Evolutionary conservation across 2,888 invertebrate genomes (phyloP).

Genomic region (Ryuthela nishihirai): DNA sequence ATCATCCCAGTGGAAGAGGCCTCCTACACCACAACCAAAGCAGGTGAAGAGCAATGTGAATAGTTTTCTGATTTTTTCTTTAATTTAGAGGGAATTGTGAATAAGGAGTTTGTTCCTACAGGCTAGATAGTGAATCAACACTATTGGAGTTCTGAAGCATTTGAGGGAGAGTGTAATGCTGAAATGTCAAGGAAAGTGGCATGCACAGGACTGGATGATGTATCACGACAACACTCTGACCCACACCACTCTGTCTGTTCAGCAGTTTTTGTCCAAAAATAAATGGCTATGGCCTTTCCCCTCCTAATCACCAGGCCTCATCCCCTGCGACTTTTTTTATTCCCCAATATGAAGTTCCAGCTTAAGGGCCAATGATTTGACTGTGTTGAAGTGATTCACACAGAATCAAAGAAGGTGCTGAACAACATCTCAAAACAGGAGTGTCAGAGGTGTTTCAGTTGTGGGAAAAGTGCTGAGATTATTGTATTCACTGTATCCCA

Average conservation of each 20-base stretch:
- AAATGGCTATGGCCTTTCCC: neutral
- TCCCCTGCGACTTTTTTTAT: neutral
- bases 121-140: neutral
- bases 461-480: too few species aligned
- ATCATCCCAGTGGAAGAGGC: too few species aligned
- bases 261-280: constrained; percentile 41
- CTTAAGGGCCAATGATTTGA: too few species aligned
- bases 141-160: neutral
- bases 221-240: constrained; percentile 43
- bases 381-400: too few species aligned
- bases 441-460: too few species aligned
- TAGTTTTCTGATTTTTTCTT: too few species aligned
- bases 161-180: constrained; percentile 29
- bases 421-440: too few species aligned
- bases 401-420: too few species aligned
- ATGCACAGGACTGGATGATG: constrained; percentile 41
- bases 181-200: constrained; percentile 42
- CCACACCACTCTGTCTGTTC: constrained; percentile 38
- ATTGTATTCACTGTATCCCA: too few species aligned
- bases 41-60: too few species aligned
- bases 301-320: neutral
- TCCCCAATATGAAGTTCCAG: too few species aligned
- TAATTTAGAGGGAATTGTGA: constrained; percentile 15
- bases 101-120: constrained; percentile 37
- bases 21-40: too few species aligned